Conservation (phyloP, 2,113 vertebrate species). For the Clupea harengus region DNA sequence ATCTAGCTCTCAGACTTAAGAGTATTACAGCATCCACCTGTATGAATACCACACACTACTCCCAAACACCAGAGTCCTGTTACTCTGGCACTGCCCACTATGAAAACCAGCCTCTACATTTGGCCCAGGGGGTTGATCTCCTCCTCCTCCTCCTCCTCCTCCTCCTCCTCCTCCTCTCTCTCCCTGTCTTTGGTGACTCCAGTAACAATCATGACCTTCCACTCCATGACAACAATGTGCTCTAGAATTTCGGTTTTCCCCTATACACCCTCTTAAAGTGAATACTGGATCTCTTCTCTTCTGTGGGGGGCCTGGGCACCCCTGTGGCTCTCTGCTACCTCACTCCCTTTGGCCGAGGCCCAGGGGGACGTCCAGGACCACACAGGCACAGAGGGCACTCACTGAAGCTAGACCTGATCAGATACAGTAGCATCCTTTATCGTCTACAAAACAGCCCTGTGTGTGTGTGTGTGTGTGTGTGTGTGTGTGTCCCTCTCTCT, state of each 20-base stretch:
- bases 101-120: neutral
- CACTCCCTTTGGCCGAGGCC: neutral
- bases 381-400: neutral
- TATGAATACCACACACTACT: neutral
- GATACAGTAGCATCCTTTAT: constrained; percentile 5
- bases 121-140: neutral
- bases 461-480: neutral
- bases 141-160: constrained; percentile 3
- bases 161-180: neutral
- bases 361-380: neutral
- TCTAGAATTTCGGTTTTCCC: neutral
- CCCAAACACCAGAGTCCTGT: neutral
- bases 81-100: too few relatives aligned
- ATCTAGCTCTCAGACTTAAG: neutral
- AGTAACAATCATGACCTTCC: neutral
- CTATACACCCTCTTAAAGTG: neutral
- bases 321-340: neutral
- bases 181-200: neutral
- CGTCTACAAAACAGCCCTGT: constrained; percentile 7
- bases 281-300: neutral
- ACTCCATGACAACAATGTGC: neutral
- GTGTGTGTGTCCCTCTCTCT: neutral
- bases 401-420: neutral
- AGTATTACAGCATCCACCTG: neutral
- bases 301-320: neutral